These are phyloP conservation scores for Drosophila suzukii DNA, from an alignment of 1,140 invertebrate genomes.

Conservation along the genomic window DNA sequence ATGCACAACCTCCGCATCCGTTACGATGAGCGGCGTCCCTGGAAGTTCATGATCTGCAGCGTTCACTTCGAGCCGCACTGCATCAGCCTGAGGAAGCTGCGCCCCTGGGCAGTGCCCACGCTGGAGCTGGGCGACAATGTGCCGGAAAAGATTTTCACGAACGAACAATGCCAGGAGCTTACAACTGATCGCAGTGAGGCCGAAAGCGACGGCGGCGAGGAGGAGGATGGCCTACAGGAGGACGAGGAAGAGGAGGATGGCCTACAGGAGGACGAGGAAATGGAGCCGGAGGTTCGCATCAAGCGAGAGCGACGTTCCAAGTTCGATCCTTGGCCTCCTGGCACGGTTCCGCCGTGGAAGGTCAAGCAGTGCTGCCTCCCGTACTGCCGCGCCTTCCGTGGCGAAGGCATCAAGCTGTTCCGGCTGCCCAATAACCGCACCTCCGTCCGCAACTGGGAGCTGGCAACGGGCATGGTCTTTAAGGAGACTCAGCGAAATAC, in stretches of 20 bases:
- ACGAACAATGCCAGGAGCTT: conserved; percentile 50
- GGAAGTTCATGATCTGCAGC: conserved; percentile 75
- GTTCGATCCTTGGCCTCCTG: conserved; percentile 28
- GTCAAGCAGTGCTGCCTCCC: conserved; percentile 68
- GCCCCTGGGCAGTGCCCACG: conserved; percentile 68
- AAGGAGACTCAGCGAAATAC: conserved; percentile 71
- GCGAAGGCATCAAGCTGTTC: conserved; percentile 70
- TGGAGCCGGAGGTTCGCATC: conserved; percentile 5
- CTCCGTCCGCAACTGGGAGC: conserved; percentile 64
- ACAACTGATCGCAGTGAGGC: conserved; percentile 33
- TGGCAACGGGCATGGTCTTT: conserved; percentile 64
- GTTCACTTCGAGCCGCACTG: conserved; percentile 67
- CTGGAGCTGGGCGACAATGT: conserved; percentile 68
- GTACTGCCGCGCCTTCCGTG: conserved; percentile 61
- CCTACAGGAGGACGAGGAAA: background rate
- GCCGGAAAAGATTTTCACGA: conserved; percentile 47
- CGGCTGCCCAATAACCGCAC: conserved; percentile 57
- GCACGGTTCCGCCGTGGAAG: conserved; percentile 52
- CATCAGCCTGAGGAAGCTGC: conserved; percentile 58
- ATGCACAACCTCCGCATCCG: conserved; percentile 67
- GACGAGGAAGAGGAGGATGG: conserved; percentile 37
- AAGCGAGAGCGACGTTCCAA: conserved; percentile 43
- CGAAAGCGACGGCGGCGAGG: conserved; percentile 27
- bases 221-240: conserved; percentile 38
- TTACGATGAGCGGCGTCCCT: conserved; percentile 64